Base-by-base conservation (phyloP, 64 coral and sea anemone genomes). In the Dendrophyllia cribrosa region DNA sequence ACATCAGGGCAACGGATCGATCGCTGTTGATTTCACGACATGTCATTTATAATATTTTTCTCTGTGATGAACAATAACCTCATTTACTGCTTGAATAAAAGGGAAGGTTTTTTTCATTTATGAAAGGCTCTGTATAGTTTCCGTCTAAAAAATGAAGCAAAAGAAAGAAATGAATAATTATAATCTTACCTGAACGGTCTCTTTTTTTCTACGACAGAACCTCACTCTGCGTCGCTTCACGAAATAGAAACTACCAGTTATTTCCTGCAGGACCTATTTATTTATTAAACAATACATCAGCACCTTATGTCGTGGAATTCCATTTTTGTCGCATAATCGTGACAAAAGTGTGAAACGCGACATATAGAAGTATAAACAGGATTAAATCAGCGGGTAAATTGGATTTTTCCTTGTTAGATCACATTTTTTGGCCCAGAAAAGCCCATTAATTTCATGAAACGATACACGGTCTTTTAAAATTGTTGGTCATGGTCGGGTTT, bases 241-340 rank as follows among this genome's bases (percentile, higher is more conserved):
- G 51, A 84, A 50, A 58, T 19, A 75, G 34, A 82, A 67, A 67
- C 58, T 46, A 84, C 80, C 80, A 67, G 80, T 68, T 56, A 49
- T 77, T 79, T 15, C 24, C 13, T 26, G 22, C 51, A 51, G 62
- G 45, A 67, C 80, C 62, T 68, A 51, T 68, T 84, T 67, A 84
- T 84, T 67, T 84, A 84, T 84, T 84, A 84, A 84, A 84, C 80
- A 84, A 68, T 46, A 84, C 61, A 60, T 84, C 80, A 84, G 80
- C 43, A 45, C 47, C 61, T 51, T 51, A 67, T 84, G 80, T 66
- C 80, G 61, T 67, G 46, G n/a, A 67, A 84, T 84, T 84, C 80
- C 80, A 67, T 67, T 84, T 84, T 66, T 84, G 61, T 84, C 80
- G 80, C 80, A 84, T 84, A 84, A 84, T 84, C 60, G 46, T 24